Percentiles rank a stretch among this genome's conserved stretches.
These are phyloP conservation scores for Paracanthobrama guichenoti DNA, from an alignment of 2,113 vertebrate species.

Conservation along the genomic window DNA sequence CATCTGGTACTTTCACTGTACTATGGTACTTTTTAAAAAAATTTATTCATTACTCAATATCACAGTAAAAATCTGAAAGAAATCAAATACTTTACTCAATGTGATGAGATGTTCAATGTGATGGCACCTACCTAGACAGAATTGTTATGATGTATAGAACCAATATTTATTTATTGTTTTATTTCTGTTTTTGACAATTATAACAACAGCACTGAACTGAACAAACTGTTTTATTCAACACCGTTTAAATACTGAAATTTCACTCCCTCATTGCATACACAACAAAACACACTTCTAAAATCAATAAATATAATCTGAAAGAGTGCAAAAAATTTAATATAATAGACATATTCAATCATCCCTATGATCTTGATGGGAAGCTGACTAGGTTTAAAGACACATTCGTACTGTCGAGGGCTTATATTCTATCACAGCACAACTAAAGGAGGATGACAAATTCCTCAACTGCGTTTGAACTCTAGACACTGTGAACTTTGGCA, in stretches of 20 bases:
- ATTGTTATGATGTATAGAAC: too few species aligned
- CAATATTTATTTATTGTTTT: too few species aligned
- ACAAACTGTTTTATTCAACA: too few species aligned
- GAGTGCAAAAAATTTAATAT: too few species aligned
- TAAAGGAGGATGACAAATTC: not conserved
- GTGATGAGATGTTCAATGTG: not conserved
- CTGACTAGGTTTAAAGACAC: not conserved
- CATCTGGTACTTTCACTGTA: not conserved
- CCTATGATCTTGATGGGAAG: not conserved
- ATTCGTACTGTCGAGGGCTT: not conserved
- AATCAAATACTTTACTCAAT: not conserved
- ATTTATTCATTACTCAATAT: not conserved
- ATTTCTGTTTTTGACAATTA: too few species aligned
- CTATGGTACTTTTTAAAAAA: not conserved
- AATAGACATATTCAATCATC: too few species aligned
- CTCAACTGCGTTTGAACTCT: not conserved
- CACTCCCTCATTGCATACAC: too few species aligned
- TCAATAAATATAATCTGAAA: too few species aligned
- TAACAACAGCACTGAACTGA: too few species aligned
- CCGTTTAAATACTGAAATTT: too few species aligned
- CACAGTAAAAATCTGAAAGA: not conserved
- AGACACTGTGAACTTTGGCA: conserved; percentile 32
- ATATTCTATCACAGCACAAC: not conserved
- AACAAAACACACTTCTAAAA: too few species aligned
- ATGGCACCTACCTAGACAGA: not conserved